A percentile compares a stretch with the other conserved stretches of the same genome.
Conservation (phyloP, 2,888 invertebrate genomes). For the Xylota segnis region DNA sequence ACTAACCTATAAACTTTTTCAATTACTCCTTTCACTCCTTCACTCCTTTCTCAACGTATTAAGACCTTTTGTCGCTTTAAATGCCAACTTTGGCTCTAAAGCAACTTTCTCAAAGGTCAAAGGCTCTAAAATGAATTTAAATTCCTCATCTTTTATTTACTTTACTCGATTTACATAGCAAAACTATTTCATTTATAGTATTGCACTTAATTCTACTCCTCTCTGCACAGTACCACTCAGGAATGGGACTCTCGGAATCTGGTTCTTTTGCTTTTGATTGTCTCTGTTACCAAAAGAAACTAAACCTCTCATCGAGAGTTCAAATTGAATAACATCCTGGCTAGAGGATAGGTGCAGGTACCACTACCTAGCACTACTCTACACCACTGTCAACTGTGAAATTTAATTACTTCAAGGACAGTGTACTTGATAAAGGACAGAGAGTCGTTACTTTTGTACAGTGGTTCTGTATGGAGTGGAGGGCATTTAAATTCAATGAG, state of each 20-base stretch:
- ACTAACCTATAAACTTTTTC: too few species aligned
- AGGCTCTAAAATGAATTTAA: not conserved
- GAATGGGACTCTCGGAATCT: not conserved
- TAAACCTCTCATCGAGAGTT: constrained; percentile 16
- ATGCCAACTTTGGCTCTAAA: not conserved
- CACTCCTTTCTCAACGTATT: not conserved
- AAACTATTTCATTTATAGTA: not conserved
- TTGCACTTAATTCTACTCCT: not conserved
- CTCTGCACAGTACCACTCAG: not conserved
- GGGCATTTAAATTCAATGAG: not conserved
- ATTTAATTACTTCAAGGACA: not conserved
- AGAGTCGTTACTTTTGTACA: not conserved
- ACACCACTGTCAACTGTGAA: not conserved
- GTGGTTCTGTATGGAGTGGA: not conserved
- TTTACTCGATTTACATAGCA: not conserved
- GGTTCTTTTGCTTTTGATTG: not conserved
- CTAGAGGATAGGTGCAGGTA: constrained; percentile 17
- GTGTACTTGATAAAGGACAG: not conserved
- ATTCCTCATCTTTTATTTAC: not conserved
- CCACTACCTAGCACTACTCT: not conserved
- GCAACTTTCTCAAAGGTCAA: not conserved
- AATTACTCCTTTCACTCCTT: not conserved
- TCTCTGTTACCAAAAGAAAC: not conserved
- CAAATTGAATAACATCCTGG: constrained; percentile 22
- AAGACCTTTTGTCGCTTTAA: not conserved